Evolutionary conservation across 2,113 vertebrate genomes (phyloP), one percentile per base, ranked within the genome.

Genomic region (Aphyosemion australe): DNA sequence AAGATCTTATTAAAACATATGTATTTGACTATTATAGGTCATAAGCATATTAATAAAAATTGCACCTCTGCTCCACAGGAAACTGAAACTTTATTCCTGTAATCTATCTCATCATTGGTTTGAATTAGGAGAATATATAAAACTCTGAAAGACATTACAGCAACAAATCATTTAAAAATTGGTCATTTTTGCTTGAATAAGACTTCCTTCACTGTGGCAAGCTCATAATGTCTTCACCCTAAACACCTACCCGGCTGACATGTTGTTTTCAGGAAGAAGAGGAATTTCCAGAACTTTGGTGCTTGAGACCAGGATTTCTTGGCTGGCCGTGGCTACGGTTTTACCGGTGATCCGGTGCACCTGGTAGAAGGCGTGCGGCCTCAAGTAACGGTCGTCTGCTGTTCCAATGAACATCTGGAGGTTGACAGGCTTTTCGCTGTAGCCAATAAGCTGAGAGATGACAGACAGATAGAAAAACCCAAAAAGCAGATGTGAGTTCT

Each of bases 391-490:
- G 85, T 99, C 97, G 56, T 99, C 97, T 42, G 97, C 97, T 1
- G 97, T 99, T 48, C 97, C 97, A 1, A 99, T 99, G 93, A 99
- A 99, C 96, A 99, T 98, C 76, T 99, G 97, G 32, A 99, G 91
- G 91, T 97, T 99, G 86, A 99, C 86, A 1, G 95, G 95, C 87
- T 98, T 99, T 82, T 99, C 97, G 2, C 61, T 97, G 88, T 97
- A 99, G 87, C 97, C 97, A 79, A 93, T 87, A 74, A 99, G 96
- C 97, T 99, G 92, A 79, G 63, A 76, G 61, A 69, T 39, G 82
- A 88, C 61, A 88, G 82, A 79, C 42, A 67, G 67, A 80, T 48
- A 77, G 0, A 78, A 60, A 72, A 55, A 80, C 71, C 18, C 4
- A 34, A 60, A 62, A 78, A 73, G 69, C 80, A 82, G 42, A 82